phyloP scores from a whole-genome alignment of 2,113 vertebrate genomes.

The Dendrocopos noguchii region DNA sequence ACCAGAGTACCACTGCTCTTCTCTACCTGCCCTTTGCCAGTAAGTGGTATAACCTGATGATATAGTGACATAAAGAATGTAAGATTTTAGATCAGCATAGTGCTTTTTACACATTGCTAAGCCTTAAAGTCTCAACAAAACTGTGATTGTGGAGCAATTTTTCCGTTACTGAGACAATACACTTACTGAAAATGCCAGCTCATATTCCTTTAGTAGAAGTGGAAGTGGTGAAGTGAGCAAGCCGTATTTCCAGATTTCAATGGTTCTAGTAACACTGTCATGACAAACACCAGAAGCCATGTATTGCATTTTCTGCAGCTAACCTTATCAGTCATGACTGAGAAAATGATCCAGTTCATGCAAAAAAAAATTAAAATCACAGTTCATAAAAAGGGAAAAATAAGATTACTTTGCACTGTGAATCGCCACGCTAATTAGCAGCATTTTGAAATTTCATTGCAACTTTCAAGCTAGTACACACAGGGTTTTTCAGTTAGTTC shows the following conservation, averaged over 20 bases:
- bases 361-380: neutral
- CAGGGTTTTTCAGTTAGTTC: conserved; percentile 22
- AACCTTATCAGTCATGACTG: neutral
- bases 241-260: neutral
- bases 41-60: conserved; percentile 44
- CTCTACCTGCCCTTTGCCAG: conserved; percentile 47
- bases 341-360: neutral
- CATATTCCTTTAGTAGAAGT: neutral
- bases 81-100: conserved; percentile 49
- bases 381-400: neutral
- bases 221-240: neutral
- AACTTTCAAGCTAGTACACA: conserved; percentile 4
- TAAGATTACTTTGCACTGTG: neutral
- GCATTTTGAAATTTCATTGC: conserved; percentile 15
- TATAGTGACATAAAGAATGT: conserved; percentile 37
- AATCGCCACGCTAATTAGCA: conserved; percentile 11
- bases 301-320: neutral
- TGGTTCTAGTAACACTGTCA: neutral
- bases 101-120: conserved; percentile 35
- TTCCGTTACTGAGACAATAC: neutral
- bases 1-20: conserved; percentile 33
- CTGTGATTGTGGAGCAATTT: conserved; percentile 3
- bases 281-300: neutral
- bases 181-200: neutral
- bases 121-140: neutral